These are phyloP conservation scores for Mobula hypostoma DNA, from an alignment of 2,113 vertebrate species.

Conservation along the genomic window DNA sequence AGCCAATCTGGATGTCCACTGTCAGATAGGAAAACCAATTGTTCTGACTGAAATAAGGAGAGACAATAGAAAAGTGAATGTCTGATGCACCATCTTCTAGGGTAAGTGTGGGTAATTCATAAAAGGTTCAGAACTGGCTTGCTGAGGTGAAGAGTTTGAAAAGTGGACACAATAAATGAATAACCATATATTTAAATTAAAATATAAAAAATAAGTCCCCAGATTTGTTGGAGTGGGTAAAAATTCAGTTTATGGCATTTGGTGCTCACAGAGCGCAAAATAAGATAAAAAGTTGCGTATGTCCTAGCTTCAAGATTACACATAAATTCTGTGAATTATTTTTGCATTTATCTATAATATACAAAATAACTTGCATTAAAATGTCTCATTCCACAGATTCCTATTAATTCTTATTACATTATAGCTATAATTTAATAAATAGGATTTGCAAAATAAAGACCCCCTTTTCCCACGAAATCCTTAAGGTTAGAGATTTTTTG, in stretches of 20 bases:
- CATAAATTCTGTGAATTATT: background rate
- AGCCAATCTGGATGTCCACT: too few relatives aligned
- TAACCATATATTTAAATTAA: too few relatives aligned
- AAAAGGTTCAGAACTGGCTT: background rate
- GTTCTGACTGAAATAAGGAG: background rate
- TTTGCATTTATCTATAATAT: background rate
- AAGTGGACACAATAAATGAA: background rate
- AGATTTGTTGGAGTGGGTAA: background rate
- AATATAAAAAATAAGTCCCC: background rate
- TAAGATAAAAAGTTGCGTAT: background rate
- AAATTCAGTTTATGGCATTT: background rate
- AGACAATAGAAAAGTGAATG: background rate
- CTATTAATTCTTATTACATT: slow-evolving; percentile 19
- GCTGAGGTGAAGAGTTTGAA: background rate
- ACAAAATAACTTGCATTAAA: background rate
- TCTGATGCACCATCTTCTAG: background rate
- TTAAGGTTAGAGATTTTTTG: background rate
- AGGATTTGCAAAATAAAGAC: slow-evolving; percentile 6
- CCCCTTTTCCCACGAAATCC: background rate
- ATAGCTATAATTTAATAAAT: slow-evolving; percentile 28
- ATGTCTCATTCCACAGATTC: background rate
- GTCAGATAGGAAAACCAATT: background rate
- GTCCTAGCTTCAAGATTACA: background rate
- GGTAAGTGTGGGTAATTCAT: background rate
- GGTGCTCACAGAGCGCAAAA: background rate